A percentile compares a stretch with the other conserved stretches of the same genome.
Evolutionary conservation across 2,797 vertebrate genomes (phyloP).

Genomic region (Darevskia nairensis): DNA sequence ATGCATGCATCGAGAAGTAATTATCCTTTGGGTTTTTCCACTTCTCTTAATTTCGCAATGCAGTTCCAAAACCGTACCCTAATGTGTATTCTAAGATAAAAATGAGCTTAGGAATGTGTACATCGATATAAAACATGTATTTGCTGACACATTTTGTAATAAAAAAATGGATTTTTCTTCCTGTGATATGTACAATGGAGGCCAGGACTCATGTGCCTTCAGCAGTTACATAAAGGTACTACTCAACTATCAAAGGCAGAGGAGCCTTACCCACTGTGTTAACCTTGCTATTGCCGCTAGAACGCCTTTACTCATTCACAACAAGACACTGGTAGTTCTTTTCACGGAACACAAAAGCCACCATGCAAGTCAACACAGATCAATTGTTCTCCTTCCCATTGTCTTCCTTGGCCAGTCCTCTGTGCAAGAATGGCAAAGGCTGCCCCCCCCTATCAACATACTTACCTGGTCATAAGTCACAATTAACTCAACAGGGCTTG

Average conservation of each 20-base stretch:
- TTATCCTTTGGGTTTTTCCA: no score
- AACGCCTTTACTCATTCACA: no score
- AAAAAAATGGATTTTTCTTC: not conserved
- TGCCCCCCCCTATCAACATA: no score
- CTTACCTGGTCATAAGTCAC: not conserved
- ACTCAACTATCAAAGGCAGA: not conserved
- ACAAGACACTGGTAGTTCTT: not conserved
- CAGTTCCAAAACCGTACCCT: no score
- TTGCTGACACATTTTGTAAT: no score
- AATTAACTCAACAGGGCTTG: not conserved
- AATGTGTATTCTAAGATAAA: no score
- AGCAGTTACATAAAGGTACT: not conserved
- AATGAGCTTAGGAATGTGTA: no score
- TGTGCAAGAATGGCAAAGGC: conserved; percentile 10
- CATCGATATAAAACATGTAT: no score
- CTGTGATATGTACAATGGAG: not conserved
- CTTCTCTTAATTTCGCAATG: no score
- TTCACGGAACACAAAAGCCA: not conserved
- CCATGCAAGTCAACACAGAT: not conserved
- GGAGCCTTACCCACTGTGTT: not conserved
- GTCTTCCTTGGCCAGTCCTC: not conserved
- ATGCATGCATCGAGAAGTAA: no score
- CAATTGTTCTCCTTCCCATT: not conserved
- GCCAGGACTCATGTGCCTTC: not conserved
- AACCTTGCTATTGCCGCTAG: not conserved